A percentile compares a stretch with the other conserved stretches of the same genome.
These are phyloP conservation scores for Pseudocheirus occidentalis DNA, from an alignment of 2,797 vertebrate genomes.

Conservation along the genomic window DNA sequence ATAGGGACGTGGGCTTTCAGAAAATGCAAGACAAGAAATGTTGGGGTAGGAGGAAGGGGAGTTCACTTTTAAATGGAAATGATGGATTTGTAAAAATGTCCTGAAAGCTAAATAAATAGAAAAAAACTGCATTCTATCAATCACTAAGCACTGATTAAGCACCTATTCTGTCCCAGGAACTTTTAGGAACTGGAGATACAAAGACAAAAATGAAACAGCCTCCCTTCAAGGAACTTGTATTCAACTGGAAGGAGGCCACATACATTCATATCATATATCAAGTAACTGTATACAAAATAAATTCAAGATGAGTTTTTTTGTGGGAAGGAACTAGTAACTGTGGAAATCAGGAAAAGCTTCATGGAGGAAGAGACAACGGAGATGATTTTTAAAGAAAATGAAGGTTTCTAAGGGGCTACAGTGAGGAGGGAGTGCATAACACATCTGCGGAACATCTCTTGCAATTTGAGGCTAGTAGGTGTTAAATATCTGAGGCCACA, in stretches of 20 bases:
- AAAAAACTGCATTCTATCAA: not conserved
- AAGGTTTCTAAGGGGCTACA: not conserved
- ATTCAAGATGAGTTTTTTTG: not conserved
- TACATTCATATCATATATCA: not conserved
- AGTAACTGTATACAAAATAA: not conserved
- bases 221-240: not conserved
- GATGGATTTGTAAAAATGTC: not conserved
- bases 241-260: not conserved
- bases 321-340: not conserved
- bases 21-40: slow-evolving; percentile 63
- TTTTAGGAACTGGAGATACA: not conserved
- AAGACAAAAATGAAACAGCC: not conserved
- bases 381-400: not conserved
- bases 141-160: not conserved
- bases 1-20: slow-evolving; percentile 55
- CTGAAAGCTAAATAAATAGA: not conserved
- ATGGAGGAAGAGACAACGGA: not conserved
- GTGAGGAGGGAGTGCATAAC: not conserved
- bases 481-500: too few relatives aligned
- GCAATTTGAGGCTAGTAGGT: not conserved
- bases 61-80: slow-evolving; percentile 60
- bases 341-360: not conserved
- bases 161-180: not conserved
- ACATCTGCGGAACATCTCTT: not conserved
- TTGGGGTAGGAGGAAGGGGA: not conserved